These are phyloP conservation scores for Candoia aspera DNA, from an alignment of 2,113 vertebrate species.

Conservation along the genomic window DNA sequence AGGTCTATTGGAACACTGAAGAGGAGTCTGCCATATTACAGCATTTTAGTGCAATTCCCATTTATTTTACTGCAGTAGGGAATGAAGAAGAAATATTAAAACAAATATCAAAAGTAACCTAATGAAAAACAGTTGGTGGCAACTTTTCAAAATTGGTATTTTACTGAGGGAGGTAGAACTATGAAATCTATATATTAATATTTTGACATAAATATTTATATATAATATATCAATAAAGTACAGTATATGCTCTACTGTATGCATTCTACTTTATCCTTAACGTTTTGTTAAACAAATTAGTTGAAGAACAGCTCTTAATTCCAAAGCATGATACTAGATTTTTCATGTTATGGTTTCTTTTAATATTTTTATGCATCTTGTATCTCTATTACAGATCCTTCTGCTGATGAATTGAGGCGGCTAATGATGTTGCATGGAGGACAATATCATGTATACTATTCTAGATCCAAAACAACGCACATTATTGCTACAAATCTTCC, in stretches of 20 bases:
- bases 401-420: conserved; percentile 90
- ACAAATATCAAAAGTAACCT: not conserved
- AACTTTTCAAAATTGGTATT: not conserved
- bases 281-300: not conserved
- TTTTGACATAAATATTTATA: not conserved
- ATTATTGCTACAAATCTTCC: conserved; percentile 96
- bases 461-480: conserved; percentile 94
- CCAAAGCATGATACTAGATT: not conserved
- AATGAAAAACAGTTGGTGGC: not conserved
- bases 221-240: not conserved
- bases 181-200: not conserved
- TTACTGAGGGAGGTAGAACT: not conserved
- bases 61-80: not conserved
- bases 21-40: not conserved
- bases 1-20: not conserved
- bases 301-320: not conserved
- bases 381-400: conserved; percentile 82
- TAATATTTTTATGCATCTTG: not conserved
- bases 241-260: not conserved
- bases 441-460: conserved; percentile 94
- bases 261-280: not conserved
- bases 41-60: not conserved
- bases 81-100: not conserved
- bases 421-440: conserved; percentile 97
- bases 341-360: not conserved